phyloP scores from a whole-genome alignment of 2,797 vertebrate species.

The Novumbra hubbsi region DNA sequence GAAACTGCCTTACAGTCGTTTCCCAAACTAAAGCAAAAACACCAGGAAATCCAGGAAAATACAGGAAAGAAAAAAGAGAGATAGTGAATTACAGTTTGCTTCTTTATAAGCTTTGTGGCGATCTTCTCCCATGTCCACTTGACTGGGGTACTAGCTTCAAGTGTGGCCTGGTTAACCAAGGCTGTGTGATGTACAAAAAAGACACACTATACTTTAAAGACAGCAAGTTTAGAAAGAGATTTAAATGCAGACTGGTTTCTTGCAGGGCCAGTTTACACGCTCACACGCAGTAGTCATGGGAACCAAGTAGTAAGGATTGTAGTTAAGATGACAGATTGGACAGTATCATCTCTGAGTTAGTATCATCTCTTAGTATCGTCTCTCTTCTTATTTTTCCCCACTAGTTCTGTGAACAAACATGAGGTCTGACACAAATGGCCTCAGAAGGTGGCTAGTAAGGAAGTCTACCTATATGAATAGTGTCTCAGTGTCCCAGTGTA shows the following conservation, averaged over 20 bases:
- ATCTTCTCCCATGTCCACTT: slow-evolving; percentile 28
- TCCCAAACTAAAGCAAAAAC: slow-evolving; percentile 40
- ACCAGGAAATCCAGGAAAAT: slow-evolving; percentile 23
- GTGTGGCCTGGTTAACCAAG: slow-evolving; percentile 51
- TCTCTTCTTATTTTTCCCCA: slow-evolving; percentile 25
- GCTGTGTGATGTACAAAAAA: slow-evolving; percentile 22
- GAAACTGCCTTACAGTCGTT: slow-evolving; percentile 12
- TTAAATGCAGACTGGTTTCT: slow-evolving; percentile 12
- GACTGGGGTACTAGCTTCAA: slow-evolving; percentile 31
- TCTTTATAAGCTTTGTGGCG: slow-evolving; percentile 15
- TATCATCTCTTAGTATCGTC: too few species aligned
- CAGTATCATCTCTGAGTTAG: slow-evolving; percentile 17
- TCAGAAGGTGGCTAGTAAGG: slow-evolving; percentile 30
- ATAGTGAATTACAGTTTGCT: slow-evolving; percentile 35
- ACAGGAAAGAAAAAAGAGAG: slow-evolving; percentile 13
- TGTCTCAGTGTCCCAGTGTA: slow-evolving; percentile 40
- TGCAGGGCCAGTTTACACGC: slow-evolving; percentile 12
- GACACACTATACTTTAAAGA: slow-evolving; percentile 8
- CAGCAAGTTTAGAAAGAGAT: slow-evolving; percentile 7
- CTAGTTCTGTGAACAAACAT: slow-evolving; percentile 25
- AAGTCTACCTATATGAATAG: slow-evolving; percentile 42
- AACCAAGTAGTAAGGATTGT: slow-evolving; percentile 14
- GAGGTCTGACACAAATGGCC: slow-evolving; percentile 32
- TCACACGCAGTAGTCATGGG: background rate
- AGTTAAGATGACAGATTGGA: slow-evolving; percentile 32